Base-by-base conservation (phyloP, 2,113 vertebrate genomes). In the Lipophrys pholis region DNA sequence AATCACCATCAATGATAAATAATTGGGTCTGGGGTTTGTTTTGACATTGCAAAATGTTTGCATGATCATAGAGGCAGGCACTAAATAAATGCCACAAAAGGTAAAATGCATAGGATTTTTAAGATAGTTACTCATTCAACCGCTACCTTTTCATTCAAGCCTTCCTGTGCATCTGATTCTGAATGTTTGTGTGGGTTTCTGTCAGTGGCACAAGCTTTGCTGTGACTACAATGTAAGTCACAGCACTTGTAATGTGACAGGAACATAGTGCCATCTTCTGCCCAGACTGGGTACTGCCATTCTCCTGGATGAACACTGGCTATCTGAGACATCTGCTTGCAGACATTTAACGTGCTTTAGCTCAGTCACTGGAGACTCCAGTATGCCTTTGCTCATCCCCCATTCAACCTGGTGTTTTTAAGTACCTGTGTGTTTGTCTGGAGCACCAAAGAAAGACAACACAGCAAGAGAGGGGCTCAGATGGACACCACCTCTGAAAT, bases 221-320 rank as follows among this genome's bases (percentile, higher is more conserved):
- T 68, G 15, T 54, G 9, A 62, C 46, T 57, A 68, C 35, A 53
- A 36, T 38, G 11, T 8, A 14, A 41, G 8, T 8, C 30, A 11
- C 2, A 3, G 2, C 14, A 3, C 39, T 16, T 46, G 52, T 55
- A 16, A 78, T 83, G 53, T 39, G 35, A 80, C 79, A 81, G 85
- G 80, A 78, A 73, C 73, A 92, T 78, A 94, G 84, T 91, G 91
- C 89, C 94, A 93, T 89, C 94, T 93, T 66, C 84, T 93, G 94
- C 57, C 14, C 38, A 36, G 46, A 43, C 1, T 12, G n/a, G 41
- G 46, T 17, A 67, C 46, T 61, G 53, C 52, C n/a, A 3, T 40
- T 38, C 63, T 64, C 21, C 52, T 58, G 16, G 12, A 6, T 21
- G 17, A 36, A 74, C 50, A 71, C 68, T 58, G 51, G 21, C 57